A percentile compares a stretch with the other conserved stretches of the same genome.
Evolutionary conservation across 2,888 invertebrate species (phyloP).

Genomic region (Dynastes maya): DNA sequence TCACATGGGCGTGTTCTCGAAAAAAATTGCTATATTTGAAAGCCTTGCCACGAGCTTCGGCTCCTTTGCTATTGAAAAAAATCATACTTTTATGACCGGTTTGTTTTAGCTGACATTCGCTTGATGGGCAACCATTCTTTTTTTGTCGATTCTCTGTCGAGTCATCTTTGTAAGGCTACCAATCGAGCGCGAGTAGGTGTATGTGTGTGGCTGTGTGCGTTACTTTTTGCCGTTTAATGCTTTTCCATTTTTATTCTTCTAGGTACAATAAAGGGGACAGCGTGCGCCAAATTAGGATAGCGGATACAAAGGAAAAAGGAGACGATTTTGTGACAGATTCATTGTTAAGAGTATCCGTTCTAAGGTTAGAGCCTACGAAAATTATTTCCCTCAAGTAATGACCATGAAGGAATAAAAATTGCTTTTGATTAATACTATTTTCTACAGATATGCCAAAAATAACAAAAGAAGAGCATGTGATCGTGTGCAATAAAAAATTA

Average conservation of each 20-base stretch:
- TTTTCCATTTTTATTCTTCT: conserved; percentile 20
- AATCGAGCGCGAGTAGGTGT: neutral
- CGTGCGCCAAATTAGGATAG: conserved; percentile 17
- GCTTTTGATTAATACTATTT: no score
- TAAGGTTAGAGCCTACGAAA: neutral
- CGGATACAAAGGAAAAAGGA: conserved; percentile 22
- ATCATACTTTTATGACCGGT: conserved; percentile 40
- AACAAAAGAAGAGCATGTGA: no score
- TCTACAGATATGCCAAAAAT: no score
- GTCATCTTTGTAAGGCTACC: conserved; percentile 21
- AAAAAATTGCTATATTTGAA: conserved; percentile 32
- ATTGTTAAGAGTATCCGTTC: conserved; percentile 8
- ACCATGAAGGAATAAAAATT: neutral
- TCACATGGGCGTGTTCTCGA: conserved; percentile 12
- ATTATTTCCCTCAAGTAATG: neutral
- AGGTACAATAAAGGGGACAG: conserved; percentile 19
- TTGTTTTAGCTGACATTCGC: conserved; percentile 41
- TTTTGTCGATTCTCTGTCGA: conserved; percentile 30
- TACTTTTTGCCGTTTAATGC: conserved; percentile 26
- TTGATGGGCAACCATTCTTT: conserved; percentile 40
- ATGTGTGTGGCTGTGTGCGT: neutral
- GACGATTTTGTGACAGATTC: conserved; percentile 23
- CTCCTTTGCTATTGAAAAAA: conserved; percentile 34
- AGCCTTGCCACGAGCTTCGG: conserved; percentile 25
- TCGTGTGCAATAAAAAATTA: no score